Conservation (phyloP, 2,113 vertebrate genomes). For the Hucho hucho region DNA sequence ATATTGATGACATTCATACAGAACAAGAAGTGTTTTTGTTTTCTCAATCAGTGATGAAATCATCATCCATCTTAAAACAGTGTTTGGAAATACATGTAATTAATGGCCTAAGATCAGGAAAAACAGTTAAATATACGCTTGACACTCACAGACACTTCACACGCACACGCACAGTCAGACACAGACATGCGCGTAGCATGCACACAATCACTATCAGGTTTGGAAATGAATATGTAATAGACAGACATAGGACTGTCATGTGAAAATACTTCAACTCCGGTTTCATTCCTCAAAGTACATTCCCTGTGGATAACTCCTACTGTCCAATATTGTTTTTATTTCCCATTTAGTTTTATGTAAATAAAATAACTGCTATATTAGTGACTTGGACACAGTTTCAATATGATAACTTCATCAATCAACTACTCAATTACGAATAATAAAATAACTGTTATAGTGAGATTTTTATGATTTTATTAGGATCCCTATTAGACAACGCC, state of each 20-base stretch:
- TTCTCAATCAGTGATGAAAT: slow-evolving; percentile 19
- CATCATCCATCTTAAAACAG: slow-evolving; percentile 10
- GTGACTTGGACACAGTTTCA: too few relatives aligned
- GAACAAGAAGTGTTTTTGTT: slow-evolving; percentile 24
- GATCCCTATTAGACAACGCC: too few relatives aligned
- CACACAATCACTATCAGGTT: neutral
- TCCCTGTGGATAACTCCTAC: neutral
- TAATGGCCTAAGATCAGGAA: neutral
- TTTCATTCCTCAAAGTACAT: neutral
- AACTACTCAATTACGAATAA: too few relatives aligned
- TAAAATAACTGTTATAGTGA: too few relatives aligned
- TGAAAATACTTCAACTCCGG: slow-evolving; percentile 3
- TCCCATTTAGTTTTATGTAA: too few relatives aligned
- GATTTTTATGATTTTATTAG: too few relatives aligned
- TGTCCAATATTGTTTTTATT: too few relatives aligned
- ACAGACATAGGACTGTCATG: neutral
- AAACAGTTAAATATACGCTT: neutral
- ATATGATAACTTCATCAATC: too few relatives aligned
- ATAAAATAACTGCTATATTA: too few relatives aligned
- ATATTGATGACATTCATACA: slow-evolving; percentile 21
- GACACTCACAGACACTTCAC: neutral
- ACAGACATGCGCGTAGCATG: neutral
- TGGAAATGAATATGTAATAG: neutral
- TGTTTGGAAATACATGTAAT: neutral
- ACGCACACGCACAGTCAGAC: neutral